Conservation (phyloP, 2,797 vertebrate species). For the Acipenser ruthenus region DNA sequence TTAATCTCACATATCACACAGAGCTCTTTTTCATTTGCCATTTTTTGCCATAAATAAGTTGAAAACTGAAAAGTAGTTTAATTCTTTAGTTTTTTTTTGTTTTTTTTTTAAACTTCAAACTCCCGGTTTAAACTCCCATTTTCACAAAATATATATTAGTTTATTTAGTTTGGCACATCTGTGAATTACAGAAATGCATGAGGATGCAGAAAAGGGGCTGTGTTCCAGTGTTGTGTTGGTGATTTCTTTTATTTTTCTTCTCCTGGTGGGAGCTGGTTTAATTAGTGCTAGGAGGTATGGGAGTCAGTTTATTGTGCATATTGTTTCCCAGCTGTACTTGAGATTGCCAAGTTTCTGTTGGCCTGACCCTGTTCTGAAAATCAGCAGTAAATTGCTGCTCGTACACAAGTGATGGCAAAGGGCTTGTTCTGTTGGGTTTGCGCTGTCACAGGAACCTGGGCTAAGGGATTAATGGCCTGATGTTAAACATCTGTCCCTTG, state of each 20-base stretch:
- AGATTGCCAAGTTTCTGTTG: conserved; percentile 79
- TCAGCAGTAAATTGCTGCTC: conserved; percentile 74
- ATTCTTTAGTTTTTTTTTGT: no score
- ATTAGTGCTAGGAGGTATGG: conserved; percentile 78
- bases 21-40: no score
- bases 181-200: conserved; percentile 51
- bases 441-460: conserved; percentile 65
- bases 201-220: conserved; percentile 59
- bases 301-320: conserved; percentile 80
- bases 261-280: conserved; percentile 75
- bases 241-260: conserved; percentile 46
- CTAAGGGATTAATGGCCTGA: conserved; percentile 71
- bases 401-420: conserved; percentile 71
- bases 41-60: no score
- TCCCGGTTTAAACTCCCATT: no score
- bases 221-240: conserved; percentile 59
- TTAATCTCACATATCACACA: no score
- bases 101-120: no score
- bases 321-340: conserved; percentile 77
- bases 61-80: no score
- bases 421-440: conserved; percentile 72
- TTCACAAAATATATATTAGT: no score
- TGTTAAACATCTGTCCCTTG: conserved; percentile 75
- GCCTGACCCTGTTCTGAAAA: conserved; percentile 77
- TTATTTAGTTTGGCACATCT: no score